Evolutionary conservation across 1,140 invertebrate species (phyloP), one percentile per base, ranked within the genome.

Genomic region (Steinernema khuongi): DNA sequence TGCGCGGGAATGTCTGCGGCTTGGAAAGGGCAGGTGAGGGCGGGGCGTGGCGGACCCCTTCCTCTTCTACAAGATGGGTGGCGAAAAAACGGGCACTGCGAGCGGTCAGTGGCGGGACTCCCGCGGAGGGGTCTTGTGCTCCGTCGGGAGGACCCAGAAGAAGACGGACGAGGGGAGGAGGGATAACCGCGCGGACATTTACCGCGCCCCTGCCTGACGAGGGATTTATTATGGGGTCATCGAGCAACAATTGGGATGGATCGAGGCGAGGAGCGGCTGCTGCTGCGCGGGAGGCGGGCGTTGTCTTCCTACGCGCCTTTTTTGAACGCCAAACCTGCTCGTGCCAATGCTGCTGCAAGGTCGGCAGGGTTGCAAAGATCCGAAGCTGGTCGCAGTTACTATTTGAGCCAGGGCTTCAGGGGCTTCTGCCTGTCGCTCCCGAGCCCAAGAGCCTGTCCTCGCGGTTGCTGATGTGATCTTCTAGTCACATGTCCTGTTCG

Each of bases 201-300:
- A 41, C 36, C 36, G 36, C 36, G 36, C 36, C n/a, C 7, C 36
- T 41, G 36, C 7, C 7, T n/a, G 36, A 7, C 7, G 36, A 41
- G 50, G 50, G 50, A 60, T 60, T 26, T 60, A 60, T 60, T 60
- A 60, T 60, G 50, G 22, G 50, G 50, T 60, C 50, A 60, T 11
- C 22, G 50, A 60, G 50, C 50, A 60, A 60, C 50, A 60, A 60
- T 60, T 60, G 50, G 50, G 50, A 22, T 17, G 50, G 50, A 11
- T 60, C 50, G 11, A 26, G 11, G 50, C 50, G 50, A 26, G 14
- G 22, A 26, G 50, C 11, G 50, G 50, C 50, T 41, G 36, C 36
- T 41, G 36, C 36, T 41, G 36, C 36, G 36, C 36, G 36, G 36
- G n/a, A 22, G 50, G 50, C 50, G 50, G 22, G 50, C 50, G 50